Evolutionary conservation across 2,113 vertebrate genomes (phyloP).

Genomic region (Uria aalge): DNA sequence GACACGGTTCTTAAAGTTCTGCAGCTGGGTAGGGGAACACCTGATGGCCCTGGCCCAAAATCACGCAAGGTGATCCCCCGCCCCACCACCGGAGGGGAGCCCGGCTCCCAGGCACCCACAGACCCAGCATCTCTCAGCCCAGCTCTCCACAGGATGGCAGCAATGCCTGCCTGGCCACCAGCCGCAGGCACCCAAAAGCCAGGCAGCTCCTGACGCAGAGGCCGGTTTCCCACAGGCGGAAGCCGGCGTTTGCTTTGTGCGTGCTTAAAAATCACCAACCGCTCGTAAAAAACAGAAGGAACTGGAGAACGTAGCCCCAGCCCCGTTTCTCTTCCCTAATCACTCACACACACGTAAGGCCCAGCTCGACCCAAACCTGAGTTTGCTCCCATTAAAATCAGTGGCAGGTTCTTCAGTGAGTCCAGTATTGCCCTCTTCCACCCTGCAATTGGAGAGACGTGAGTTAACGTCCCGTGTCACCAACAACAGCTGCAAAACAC

Average conservation of each 20-base stretch:
- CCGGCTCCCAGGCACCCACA: fast-evolving
- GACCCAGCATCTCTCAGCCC: neutral
- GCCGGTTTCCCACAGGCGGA: neutral
- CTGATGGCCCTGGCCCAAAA: neutral
- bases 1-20: neutral
- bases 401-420: neutral
- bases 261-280: neutral
- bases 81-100: neutral
- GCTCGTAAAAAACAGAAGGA: neutral
- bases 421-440: neutral
- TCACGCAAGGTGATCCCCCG: fast-evolving
- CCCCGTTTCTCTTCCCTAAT: neutral
- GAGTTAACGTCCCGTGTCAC: neutral
- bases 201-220: neutral
- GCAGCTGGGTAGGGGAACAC: neutral
- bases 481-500: neutral
- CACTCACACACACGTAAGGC: fast-evolving
- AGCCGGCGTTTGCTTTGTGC: neutral
- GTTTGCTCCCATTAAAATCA: neutral
- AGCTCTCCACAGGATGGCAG: constrained; percentile 67
- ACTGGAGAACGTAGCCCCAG: neutral
- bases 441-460: fast-evolving
- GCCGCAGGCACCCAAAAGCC: fast-evolving
- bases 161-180: neutral
- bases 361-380: fast-evolving